Conservation (phyloP, 2,113 vertebrate genomes). For the Telmatochromis sp. region DNA sequence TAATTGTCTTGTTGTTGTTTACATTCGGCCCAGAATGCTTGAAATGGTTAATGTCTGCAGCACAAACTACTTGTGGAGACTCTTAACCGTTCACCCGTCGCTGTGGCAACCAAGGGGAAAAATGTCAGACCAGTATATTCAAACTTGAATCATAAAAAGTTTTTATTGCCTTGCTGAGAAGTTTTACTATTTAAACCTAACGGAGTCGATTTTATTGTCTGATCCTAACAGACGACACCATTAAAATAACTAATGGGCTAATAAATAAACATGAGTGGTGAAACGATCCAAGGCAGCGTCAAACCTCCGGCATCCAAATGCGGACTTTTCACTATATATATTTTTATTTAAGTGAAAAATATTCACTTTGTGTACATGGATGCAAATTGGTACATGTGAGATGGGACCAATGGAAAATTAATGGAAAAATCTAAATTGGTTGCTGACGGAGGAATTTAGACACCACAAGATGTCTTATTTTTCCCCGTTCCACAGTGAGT, state of each 20-base stretch:
- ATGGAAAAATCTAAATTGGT: neutral
- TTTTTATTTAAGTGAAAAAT: neutral
- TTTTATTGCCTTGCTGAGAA: neutral
- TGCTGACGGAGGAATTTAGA: neutral
- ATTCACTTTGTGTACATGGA: neutral
- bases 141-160: neutral
- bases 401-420: neutral
- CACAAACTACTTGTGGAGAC: neutral
- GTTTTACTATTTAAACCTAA: neutral
- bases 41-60: neutral
- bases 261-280: neutral
- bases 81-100: rapidly evolving
- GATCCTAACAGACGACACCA: neutral
- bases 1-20: neutral
- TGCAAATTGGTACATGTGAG: neutral
- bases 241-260: neutral
- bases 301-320: neutral
- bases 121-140: neutral
- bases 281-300: neutral
- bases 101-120: neutral
- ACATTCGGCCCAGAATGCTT: rapidly evolving
- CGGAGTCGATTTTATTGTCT: neutral
- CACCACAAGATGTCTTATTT: rapidly evolving
- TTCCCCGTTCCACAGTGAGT: neutral
- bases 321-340: neutral